A percentile compares a stretch with the other conserved stretches of the same genome.
Conservation (phyloP, 2,113 vertebrate species). For the Bungarus multicinctus region DNA sequence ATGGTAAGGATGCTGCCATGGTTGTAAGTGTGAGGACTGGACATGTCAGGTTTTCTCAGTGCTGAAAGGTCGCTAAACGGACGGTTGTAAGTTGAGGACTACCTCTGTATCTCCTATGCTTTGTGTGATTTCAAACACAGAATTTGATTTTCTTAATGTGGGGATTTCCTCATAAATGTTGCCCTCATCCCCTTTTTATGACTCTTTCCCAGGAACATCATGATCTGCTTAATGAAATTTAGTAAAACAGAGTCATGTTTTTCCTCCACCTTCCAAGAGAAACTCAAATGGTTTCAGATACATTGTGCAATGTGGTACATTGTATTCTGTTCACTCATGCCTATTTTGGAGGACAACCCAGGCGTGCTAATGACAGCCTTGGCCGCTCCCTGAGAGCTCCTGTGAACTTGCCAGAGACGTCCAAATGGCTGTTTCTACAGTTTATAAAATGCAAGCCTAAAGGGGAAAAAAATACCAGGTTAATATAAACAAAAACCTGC, state of each 20-base stretch:
- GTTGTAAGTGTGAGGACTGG: background rate
- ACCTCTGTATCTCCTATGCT: background rate
- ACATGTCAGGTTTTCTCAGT: background rate
- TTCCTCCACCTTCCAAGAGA: background rate
- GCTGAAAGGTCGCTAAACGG: background rate
- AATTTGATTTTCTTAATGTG: background rate
- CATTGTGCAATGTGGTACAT: background rate
- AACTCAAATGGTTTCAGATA: background rate
- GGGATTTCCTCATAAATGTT: background rate
- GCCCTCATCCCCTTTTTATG: background rate
- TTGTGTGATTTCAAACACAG: background rate
- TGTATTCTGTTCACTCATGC: background rate
- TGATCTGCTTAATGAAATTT: background rate
- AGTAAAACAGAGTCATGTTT: too few relatives aligned
- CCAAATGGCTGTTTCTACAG: background rate
- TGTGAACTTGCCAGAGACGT: background rate
- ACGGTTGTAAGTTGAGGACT: background rate
- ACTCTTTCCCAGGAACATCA: background rate
- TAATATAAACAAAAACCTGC: background rate
- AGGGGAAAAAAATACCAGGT: background rate
- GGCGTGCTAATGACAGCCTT: rapidly evolving
- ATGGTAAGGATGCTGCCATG: background rate
- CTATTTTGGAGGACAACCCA: background rate
- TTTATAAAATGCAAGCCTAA: background rate
- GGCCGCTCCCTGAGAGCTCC: background rate